A percentile compares a stretch with the other conserved stretches of the same genome.
Evolutionary conservation across 1,140 invertebrate species (phyloP).

Genomic region (Leptonema lineaticorne): DNA sequence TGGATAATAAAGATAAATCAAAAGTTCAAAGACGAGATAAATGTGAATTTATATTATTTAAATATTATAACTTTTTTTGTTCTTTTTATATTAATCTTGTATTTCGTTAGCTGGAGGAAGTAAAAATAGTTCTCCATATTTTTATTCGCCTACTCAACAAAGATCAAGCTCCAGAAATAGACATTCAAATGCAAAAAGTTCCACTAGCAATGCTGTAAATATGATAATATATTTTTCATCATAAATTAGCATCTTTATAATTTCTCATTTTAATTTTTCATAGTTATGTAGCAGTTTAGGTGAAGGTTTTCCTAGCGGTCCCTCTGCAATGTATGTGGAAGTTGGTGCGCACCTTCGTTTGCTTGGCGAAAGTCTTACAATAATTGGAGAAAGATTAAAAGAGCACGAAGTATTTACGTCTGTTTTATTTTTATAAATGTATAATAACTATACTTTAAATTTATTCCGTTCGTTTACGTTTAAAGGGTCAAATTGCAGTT

Average conservation of each 20-base stretch:
- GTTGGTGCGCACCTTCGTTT: conserved; percentile 91
- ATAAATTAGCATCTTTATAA: no score
- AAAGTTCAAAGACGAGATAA: background rate
- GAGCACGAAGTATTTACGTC: conserved; percentile 77
- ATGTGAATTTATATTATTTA: background rate
- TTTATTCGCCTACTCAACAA: conserved; percentile 6
- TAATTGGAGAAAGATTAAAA: conserved; percentile 89
- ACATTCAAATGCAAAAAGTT: background rate
- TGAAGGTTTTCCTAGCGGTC: conserved; percentile 43
- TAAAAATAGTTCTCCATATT: background rate
- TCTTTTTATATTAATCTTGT: background rate
- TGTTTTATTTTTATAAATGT: background rate
- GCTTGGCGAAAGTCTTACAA: conserved; percentile 88
- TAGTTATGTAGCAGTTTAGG: background rate
- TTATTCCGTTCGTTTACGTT: conserved; percentile 35
- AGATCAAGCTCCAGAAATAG: conserved; percentile 18
- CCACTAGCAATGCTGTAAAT: background rate
- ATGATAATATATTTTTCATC: background rate
- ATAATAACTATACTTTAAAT: background rate
- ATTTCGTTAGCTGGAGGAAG: background rate
- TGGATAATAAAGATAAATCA: background rate
- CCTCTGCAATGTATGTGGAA: conserved; percentile 65
- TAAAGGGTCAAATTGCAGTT: conserved; percentile 87
- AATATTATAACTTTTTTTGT: background rate
- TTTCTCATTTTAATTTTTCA: conserved; percentile 1